These are phyloP conservation scores for Crypturellus tataupa DNA, from an alignment of 2,797 vertebrate genomes.

Conservation along the genomic window DNA sequence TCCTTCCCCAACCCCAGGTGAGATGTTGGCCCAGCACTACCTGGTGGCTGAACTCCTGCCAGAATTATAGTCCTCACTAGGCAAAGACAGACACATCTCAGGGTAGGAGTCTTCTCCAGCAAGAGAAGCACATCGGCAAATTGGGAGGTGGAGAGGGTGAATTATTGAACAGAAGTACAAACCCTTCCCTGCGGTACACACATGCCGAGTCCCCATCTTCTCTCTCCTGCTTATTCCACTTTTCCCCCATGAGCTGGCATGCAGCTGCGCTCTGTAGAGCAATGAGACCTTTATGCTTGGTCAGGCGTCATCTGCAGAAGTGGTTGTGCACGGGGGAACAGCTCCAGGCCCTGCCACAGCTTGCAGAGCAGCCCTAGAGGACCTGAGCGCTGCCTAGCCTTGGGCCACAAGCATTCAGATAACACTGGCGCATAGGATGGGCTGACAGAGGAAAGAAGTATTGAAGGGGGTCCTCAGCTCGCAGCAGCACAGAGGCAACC, in stretches of 20 bases:
- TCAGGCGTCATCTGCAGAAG: background rate
- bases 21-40: background rate
- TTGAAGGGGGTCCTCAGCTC: background rate
- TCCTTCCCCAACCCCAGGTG: background rate
- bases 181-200: background rate
- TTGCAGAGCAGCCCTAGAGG: background rate
- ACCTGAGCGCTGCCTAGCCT: background rate
- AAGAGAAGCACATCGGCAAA: background rate
- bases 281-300: background rate
- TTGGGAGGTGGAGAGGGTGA: background rate
- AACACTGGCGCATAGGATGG: background rate
- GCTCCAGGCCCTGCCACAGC: background rate
- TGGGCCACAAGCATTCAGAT: background rate
- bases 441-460: background rate
- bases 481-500: accelerated
- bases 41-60: background rate
- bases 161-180: no score
- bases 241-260: background rate
- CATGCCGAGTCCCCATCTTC: background rate
- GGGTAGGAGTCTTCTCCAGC: no score
- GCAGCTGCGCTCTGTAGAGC: background rate
- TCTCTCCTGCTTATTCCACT: background rate
- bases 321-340: background rate
- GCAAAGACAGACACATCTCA: no score
- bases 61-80: no score